A percentile compares a stretch with the other conserved stretches of the same genome.
Conservation (phyloP, 2,888 invertebrate species). For the Anthophora plumipes region DNA sequence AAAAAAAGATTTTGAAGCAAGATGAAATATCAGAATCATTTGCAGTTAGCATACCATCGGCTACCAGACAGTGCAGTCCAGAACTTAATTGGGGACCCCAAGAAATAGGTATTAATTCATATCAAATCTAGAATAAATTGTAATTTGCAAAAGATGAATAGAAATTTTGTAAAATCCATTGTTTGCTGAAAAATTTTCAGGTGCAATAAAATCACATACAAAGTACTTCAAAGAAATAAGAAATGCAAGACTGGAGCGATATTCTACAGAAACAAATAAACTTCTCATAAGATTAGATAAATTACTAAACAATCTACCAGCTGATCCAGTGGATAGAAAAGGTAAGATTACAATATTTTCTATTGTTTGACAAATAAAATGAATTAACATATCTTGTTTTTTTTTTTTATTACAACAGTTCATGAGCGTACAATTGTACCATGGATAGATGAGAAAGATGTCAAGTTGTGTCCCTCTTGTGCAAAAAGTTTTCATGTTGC, state of each 20-base stretch:
- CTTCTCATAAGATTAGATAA: conserved; percentile 96
- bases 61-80: conserved; percentile 65
- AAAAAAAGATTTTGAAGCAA: conserved; percentile 92
- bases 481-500: conserved; percentile 94
- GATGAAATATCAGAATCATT: conserved; percentile 86
- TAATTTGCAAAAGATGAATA: not conserved
- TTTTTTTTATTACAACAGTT: conserved; percentile 10
- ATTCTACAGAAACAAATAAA: conserved; percentile 97
- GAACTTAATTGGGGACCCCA: conserved; percentile 87
- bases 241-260: conserved; percentile 92
- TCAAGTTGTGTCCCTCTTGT: conserved; percentile 96
- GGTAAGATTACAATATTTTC: conserved; percentile 82
- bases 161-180: not conserved
- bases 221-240: conserved; percentile 91
- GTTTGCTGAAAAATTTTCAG: conserved; percentile 75
- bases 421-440: conserved; percentile 91
- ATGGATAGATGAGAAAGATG: conserved; percentile 97
- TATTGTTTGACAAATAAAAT: not conserved
- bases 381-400: not conserved
- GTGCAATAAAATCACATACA: conserved; percentile 88
- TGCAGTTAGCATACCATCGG: conserved; percentile 56
- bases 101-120: conserved; percentile 86
- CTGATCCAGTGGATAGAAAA: conserved; percentile 90
- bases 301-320: conserved; percentile 92
- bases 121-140: not conserved